Conservation (phyloP, 2,113 vertebrate genomes). For the Gallinago jamesoni region DNA sequence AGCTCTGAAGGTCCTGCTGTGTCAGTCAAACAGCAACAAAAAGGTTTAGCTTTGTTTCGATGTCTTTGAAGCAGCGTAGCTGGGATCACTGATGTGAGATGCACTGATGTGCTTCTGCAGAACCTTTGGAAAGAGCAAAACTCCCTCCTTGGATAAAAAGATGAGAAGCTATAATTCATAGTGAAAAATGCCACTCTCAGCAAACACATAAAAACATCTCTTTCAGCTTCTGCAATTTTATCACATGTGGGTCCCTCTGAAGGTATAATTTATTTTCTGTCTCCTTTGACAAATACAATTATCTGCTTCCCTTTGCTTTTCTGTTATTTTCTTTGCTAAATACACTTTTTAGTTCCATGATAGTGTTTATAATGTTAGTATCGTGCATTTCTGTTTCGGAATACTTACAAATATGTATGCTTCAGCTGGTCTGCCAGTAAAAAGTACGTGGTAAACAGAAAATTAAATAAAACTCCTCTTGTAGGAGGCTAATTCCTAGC, state of each 20-base stretch:
- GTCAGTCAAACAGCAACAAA: neutral
- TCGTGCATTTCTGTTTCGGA: neutral
- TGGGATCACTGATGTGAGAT: too few relatives aligned
- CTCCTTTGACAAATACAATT: neutral
- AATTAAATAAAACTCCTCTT: neutral
- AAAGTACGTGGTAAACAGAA: neutral
- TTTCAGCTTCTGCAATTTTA: neutral
- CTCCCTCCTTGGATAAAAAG: neutral
- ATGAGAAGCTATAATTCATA: neutral
- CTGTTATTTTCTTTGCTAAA: neutral
- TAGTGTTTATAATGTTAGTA: neutral
- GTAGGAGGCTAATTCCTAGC: neutral
- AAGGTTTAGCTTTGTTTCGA: neutral
- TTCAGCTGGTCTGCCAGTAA: neutral
- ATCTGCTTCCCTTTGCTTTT: neutral
- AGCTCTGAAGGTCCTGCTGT: neutral
- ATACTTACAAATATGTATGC: neutral
- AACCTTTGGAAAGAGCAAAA: neutral
- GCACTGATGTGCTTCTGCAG: neutral
- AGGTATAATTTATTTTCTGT: neutral
- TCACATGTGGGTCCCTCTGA: neutral
- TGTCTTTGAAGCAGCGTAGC: neutral
- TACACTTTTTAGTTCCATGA: neutral
- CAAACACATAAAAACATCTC: neutral
- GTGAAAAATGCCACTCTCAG: neutral